Evolutionary conservation across 2,888 invertebrate genomes (phyloP).

Genomic region (Sminthurides aquaticus): DNA sequence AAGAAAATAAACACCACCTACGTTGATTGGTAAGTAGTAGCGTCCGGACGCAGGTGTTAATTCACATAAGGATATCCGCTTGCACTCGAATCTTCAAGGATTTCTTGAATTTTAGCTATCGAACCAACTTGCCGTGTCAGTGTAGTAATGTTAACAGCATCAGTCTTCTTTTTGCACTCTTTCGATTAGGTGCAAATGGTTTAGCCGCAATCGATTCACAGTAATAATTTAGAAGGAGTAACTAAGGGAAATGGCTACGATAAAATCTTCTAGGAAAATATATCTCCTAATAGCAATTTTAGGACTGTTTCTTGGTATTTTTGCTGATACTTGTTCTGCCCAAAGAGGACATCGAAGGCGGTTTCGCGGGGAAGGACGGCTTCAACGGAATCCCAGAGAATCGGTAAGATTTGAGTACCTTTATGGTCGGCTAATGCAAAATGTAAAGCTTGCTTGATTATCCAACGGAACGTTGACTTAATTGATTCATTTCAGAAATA

Average conservation of each 20-base stretch:
- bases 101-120: no score
- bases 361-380: neutral
- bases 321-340: neutral
- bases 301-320: neutral
- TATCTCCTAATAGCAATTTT: neutral
- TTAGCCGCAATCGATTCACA: no score
- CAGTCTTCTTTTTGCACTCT: neutral
- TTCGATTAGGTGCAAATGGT: neutral
- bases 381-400: neutral
- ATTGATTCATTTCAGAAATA: slow-evolving; percentile 9
- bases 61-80: no score
- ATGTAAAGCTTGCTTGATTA: neutral
- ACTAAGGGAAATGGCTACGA: no score
- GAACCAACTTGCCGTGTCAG: no score
- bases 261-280: neutral
- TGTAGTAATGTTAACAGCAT: no score
- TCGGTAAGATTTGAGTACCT: neutral
- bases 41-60: no score
- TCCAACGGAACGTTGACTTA: neutral
- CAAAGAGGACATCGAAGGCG: neutral
- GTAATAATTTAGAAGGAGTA: no score
- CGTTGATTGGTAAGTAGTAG: no score
- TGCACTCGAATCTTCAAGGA: no score
- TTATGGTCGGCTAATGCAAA: no score
- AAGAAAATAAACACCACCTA: no score